Evolutionary conservation across 1,140 invertebrate genomes (phyloP), one percentile per base, ranked within the genome.

Genomic region (Danaus melanippus): DNA sequence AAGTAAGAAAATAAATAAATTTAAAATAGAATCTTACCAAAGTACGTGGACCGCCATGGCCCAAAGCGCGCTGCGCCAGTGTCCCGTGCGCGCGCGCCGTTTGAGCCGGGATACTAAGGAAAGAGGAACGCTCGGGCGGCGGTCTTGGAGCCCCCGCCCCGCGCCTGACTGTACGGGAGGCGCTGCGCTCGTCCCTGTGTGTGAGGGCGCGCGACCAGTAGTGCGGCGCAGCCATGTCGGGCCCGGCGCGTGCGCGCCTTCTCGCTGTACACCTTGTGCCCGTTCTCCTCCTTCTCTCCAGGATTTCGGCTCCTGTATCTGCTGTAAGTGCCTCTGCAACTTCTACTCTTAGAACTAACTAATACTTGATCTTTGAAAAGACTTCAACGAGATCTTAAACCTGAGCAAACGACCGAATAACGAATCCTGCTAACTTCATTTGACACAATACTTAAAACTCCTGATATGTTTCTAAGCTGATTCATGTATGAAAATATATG

Each of bases 1-100:
- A 12, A 44, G 21, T 53, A 46, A 46, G 12, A 53, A 48, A 53
- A 49, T 9, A 43, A 32, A 12, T 50, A 50, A 50, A 55, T 60
- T 12, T 49, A 55, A 65, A 68, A 32, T 32, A 32, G 21, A 32
- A 15, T 66, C 77, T 82, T 74, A 86, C 83, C 77, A 82, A 67
- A 84, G 69, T 75, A 79, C 76, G 80, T 74, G 75, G 74, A 76
- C 71, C 71, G 84, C 76, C 84, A 85, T 84, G 74, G 78, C 81
- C 71, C 78, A 66, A 65, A 71, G 71, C 83, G 82, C 83, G 80
- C 78, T 76, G 75, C 80, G 82, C 78, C 62, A 64, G 67, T 69
- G 63, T 79, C 84, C 80, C 80, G 80, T 79, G 79, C 82, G 74
- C 77, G 79, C 81, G 77, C 80, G 76, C 87, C 76, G 83, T 82